Evolutionary conservation across 1,140 invertebrate genomes (phyloP).

Genomic region (Calycopis cecrops): DNA sequence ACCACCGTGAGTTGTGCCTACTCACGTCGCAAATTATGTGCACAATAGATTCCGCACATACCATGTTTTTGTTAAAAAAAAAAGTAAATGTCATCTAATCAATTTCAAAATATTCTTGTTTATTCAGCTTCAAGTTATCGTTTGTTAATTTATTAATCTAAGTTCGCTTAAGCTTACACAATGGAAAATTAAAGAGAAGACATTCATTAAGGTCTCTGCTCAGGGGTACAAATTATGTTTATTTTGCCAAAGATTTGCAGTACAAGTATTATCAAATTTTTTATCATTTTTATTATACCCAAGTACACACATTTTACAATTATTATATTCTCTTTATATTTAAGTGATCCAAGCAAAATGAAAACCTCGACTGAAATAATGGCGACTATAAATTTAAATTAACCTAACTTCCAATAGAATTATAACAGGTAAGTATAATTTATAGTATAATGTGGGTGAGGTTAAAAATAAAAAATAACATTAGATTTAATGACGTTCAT

Average conservation of each 20-base stretch:
- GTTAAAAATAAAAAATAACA: constrained; percentile 30
- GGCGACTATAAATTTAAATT: constrained; percentile 14
- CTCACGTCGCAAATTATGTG: no score
- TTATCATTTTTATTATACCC: constrained; percentile 33
- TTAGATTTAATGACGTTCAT: constrained; percentile 25
- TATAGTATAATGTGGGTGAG: background rate
- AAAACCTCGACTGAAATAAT: constrained; percentile 3
- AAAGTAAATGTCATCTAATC: constrained; percentile 22
- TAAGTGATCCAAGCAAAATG: constrained; percentile 17
- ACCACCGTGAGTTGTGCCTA: no score
- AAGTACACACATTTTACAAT: constrained; percentile 39
- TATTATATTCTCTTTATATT: constrained; percentile 17
- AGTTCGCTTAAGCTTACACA: constrained; percentile 10
- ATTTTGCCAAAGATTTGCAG: constrained; percentile 37
- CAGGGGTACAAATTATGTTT: constrained; percentile 33
- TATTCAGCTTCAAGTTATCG: constrained; percentile 42
- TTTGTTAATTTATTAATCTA: constrained; percentile 9
- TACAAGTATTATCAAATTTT: constrained; percentile 41
- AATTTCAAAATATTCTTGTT: constrained; percentile 56
- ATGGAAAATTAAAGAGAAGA: constrained; percentile 9
- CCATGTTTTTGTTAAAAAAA: background rate
- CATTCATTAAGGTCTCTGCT: constrained; percentile 25
- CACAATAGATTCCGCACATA: no score
- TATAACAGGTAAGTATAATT: constrained; percentile 1
- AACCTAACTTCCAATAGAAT: constrained; percentile 23